Conservation (phyloP, 2,113 vertebrate genomes). For the Lutjanus erythropterus region DNA sequence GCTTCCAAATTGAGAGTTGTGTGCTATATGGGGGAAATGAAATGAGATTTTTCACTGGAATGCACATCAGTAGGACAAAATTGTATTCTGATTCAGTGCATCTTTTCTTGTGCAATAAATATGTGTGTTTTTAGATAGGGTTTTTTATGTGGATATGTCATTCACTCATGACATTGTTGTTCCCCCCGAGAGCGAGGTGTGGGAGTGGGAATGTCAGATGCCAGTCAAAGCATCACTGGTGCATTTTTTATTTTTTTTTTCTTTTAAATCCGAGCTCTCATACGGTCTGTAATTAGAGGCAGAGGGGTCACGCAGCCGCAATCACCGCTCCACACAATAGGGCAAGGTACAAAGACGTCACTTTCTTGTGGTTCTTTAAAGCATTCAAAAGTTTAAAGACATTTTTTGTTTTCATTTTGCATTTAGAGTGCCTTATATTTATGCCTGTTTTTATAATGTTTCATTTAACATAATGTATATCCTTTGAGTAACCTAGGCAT, state of each 20-base stretch:
- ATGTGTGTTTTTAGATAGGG: constrained; percentile 88
- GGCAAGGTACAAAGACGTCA: constrained; percentile 91
- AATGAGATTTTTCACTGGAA: constrained; percentile 89
- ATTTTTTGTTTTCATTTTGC: constrained; percentile 91
- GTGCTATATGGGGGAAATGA: constrained; percentile 88
- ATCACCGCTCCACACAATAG: constrained; percentile 83
- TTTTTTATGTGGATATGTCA: constrained; percentile 81
- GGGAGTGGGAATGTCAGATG: constrained; percentile 59
- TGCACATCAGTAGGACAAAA: constrained; percentile 96
- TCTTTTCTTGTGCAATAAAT: constrained; percentile 98
- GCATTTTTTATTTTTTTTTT: too few relatives aligned
- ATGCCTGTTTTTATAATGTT: constrained; percentile 96
- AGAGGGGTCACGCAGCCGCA: constrained; percentile 54
- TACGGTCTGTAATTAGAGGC: constrained; percentile 60
- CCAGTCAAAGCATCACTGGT: constrained; percentile 57
- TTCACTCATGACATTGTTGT: constrained; percentile 66
- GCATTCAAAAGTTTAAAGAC: constrained; percentile 79
- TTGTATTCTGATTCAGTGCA: constrained; percentile 90
- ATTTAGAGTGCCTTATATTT: constrained; percentile 99
- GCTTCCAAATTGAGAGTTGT: constrained; percentile 79
- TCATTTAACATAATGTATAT: constrained; percentile 88
- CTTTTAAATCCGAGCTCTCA: constrained; percentile 38
- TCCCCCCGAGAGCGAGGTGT: constrained; percentile 31
- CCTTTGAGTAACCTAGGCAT: constrained; percentile 87
- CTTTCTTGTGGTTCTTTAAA: constrained; percentile 85